Evolutionary conservation across 2,888 invertebrate genomes (phyloP).

Genomic region (Rapana venosa): DNA sequence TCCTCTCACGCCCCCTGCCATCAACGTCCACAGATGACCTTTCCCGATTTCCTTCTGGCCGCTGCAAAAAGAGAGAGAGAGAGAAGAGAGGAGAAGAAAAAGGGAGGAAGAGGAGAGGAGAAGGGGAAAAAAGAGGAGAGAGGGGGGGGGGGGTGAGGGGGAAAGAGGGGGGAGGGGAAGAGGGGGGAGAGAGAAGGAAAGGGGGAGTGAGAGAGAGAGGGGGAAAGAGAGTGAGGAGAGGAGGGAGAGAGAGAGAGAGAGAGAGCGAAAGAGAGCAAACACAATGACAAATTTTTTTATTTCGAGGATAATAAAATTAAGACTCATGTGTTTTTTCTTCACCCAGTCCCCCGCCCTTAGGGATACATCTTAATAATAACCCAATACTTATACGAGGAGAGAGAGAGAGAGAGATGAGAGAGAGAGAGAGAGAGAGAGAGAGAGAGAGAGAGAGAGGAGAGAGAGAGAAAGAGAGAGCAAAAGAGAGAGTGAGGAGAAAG

Average conservation of each 20-base stretch:
- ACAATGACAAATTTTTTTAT: no score
- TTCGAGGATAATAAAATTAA: no score
- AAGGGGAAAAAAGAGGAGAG: neutral
- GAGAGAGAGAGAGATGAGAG: neutral
- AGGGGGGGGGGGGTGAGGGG: neutral
- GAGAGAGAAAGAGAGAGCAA: neutral
- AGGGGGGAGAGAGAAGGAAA: neutral
- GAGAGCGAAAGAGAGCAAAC: no score
- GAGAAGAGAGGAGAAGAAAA: no score
- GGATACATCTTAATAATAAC: no score
- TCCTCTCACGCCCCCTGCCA: slow-evolving; percentile 1
- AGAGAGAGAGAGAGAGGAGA: neutral
- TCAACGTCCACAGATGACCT: slow-evolving; percentile 18
- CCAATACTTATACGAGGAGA: no score
- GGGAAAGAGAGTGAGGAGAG: neutral
- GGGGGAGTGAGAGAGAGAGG: neutral
- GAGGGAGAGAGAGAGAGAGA: neutral
- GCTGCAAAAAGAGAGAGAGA: neutral
- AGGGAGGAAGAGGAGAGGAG: no score
- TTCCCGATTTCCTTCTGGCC: neutral
- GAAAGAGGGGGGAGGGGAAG: neutral
- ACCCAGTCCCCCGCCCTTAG: no score
- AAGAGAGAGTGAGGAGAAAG: no score
- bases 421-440: neutral
- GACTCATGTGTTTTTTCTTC: no score